Conservation (phyloP, 2,113 vertebrate genomes). For the Dasyornis broadbenti region DNA sequence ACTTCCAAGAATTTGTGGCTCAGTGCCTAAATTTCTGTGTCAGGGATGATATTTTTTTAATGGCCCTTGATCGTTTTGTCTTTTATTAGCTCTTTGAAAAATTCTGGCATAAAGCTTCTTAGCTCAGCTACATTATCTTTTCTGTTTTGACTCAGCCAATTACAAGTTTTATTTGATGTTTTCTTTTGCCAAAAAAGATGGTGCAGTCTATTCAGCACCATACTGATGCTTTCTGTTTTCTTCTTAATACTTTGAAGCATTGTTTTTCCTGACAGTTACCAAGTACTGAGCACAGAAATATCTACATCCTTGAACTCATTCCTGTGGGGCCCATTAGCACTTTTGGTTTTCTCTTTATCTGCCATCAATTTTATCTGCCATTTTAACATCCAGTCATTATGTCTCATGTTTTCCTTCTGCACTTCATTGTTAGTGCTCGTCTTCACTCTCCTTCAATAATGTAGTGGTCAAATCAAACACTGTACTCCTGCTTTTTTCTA, state of each 20-base stretch:
- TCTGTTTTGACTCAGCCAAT: not conserved
- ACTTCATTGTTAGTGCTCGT: not conserved
- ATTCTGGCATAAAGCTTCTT: not conserved
- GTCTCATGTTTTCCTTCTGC: not conserved
- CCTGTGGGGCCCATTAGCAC: not conserved
- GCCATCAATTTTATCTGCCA: not conserved
- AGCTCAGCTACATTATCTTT: not conserved
- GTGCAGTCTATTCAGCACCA: not conserved
- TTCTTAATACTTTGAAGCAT: not conserved
- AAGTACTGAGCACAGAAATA: not conserved
- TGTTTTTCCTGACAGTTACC: not conserved
- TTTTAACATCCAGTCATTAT: not conserved
- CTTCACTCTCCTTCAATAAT: not conserved
- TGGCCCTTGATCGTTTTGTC: not conserved
- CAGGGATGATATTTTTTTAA: not conserved
- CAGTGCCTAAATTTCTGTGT: not conserved
- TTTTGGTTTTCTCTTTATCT: not conserved
- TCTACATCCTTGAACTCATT: not conserved
- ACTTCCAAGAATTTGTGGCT: not conserved
- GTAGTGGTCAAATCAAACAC: not conserved
- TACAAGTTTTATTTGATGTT: not conserved
- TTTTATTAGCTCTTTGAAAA: not conserved
- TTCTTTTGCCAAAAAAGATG: not conserved
- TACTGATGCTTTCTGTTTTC: not conserved
- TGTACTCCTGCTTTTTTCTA: not conserved